Evolutionary conservation across 1,140 invertebrate species (phyloP).

Genomic region (Tetragnatha versicolor): DNA sequence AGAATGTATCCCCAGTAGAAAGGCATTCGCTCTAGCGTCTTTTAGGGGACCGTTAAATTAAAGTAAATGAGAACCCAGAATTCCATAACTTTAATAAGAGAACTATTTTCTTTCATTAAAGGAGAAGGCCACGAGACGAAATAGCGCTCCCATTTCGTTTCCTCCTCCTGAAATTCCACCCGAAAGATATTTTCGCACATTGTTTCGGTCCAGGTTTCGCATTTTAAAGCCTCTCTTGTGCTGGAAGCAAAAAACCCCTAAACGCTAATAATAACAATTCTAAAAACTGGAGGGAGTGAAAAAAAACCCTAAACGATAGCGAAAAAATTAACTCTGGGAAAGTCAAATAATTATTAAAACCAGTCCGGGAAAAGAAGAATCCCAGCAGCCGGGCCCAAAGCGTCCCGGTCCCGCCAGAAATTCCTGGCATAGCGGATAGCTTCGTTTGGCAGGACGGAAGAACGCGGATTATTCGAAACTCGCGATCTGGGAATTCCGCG

Average conservation of each 20-base stretch:
- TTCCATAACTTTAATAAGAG: constrained; percentile 41
- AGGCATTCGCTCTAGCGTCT: neutral
- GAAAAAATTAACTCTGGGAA: constrained; percentile 33
- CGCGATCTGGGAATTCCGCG: constrained; percentile 51
- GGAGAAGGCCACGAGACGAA: neutral
- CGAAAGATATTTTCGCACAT: constrained; percentile 27
- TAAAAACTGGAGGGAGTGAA: neutral
- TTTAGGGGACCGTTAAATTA: constrained; percentile 4
- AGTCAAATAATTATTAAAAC: constrained; percentile 54
- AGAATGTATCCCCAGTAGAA: neutral
- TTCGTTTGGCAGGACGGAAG: constrained; percentile 33
- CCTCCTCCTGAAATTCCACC: neutral
- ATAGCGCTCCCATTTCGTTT: constrained; percentile 23
- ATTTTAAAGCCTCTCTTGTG: constrained; percentile 7
- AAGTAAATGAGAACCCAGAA: neutral
- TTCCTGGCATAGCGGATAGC: constrained; percentile 41
- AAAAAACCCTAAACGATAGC: neutral
- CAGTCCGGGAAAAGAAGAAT: constrained; percentile 36
- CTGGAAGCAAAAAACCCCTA: neutral
- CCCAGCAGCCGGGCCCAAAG: neutral
- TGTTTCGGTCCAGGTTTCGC: constrained; percentile 21
- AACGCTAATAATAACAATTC: neutral
- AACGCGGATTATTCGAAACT: constrained; percentile 51
- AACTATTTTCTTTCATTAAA: constrained; percentile 37
- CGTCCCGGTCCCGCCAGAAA: constrained; percentile 21